Evolutionary conservation across 2,888 invertebrate genomes (phyloP), one percentile per base, ranked within the genome.

Genomic region (Saturnia japonica): DNA sequence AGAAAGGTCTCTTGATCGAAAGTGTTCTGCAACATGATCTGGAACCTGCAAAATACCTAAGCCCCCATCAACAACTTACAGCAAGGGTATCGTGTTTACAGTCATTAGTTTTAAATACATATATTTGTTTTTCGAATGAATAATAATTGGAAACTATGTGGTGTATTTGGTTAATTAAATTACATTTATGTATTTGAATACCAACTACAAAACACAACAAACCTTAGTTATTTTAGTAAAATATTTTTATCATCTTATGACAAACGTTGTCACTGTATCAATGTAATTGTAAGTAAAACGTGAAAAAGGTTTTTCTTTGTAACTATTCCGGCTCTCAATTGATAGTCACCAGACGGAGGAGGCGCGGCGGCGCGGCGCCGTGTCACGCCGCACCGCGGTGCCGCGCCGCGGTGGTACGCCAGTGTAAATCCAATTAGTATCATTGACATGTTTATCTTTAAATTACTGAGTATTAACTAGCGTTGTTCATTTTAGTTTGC

Each of bases 401-500:
- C 67, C 51, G 68, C 57, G 70, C 67, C 45, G 66, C 57, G 12
- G 57, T 16, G 25, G 7, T 11, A 25, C 40, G n/a, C 16, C 66
- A 47, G 72, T 71, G 76, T 80, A 80, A 81, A 81, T 81, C 79
- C 80, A 80, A 80, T 82, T 82, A 81, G 77, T 69, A 66, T 54
- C 72, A 75, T 74, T 74, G 80, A 81, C 80, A 78, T 80, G 74
- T 80, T 80, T 82, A 80, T 80, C 76, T 78, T 77, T 74, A 71
- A 43, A 71, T 47, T 72, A 76, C 71, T 76, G 72, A 73, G 78
- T 76, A 77, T 76, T 82, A 78, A 77, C 81, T 77, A 76, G 73
- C 72, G 75, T 78, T 76, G 78, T 82, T 78, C 74, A 75, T 78
- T 80, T 80, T 77, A 75, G 75, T 80, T 77, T 76, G 74, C 76